Evolutionary conservation across 1,140 invertebrate species (phyloP).

Genomic region (Coptotermes formosanus): DNA sequence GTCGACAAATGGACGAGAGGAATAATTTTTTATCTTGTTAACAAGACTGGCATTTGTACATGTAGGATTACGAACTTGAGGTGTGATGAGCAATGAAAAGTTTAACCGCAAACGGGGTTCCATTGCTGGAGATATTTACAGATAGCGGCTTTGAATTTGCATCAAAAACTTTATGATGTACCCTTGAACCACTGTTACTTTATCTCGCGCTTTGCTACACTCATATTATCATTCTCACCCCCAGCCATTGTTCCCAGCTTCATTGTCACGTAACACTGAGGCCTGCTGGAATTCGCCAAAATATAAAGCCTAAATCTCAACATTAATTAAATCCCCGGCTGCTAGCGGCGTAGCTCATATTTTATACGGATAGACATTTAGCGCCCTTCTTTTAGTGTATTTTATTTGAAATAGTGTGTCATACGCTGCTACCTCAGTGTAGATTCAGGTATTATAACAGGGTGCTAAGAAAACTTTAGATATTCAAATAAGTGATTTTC

Average conservation of each 20-base stretch:
- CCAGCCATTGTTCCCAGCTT: conserved; percentile 7
- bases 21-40: too few species aligned
- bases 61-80: too few species aligned
- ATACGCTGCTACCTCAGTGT: too few species aligned
- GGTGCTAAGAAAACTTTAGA: too few species aligned
- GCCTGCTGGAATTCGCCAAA: background rate
- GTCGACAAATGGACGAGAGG: too few species aligned
- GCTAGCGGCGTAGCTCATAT: background rate
- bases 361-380: background rate
- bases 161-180: background rate
- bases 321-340: background rate
- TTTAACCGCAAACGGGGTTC: background rate
- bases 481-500: too few species aligned
- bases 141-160: background rate
- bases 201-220: background rate
- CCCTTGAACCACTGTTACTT: conserved; percentile 3
- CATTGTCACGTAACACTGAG: background rate
- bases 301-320: conserved; percentile 4
- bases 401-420: background rate
- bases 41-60: too few species aligned
- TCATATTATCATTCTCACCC: background rate
- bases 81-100: too few species aligned
- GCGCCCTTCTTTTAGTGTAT: background rate
- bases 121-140: background rate
- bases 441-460: too few species aligned